Base-by-base conservation (phyloP, 2,888 invertebrate genomes). In the Minunthozetes semirufus region DNA sequence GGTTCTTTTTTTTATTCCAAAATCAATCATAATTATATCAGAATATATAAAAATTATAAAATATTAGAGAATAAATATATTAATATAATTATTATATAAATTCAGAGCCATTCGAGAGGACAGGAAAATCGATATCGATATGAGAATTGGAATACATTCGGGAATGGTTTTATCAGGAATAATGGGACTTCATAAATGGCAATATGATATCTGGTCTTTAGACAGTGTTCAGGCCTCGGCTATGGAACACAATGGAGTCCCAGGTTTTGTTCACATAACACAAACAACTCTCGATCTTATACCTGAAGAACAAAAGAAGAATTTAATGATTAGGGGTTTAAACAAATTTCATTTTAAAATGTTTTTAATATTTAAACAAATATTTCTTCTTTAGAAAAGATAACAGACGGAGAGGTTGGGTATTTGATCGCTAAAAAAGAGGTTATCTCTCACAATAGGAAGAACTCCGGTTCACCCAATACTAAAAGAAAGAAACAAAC, bases 121-220 rank as follows among this genome's bases (percentile, higher is more conserved):
- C 68, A 88, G 91, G 15, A 87, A 89, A 29, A 86, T 95, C 25
- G 88, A 92, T 80, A 92, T 97, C 73, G 92, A 96, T 81, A 97
- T 97, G 97, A 86, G 97, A 79, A 97, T 97, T 77, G 97, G 97
- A 0, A 89, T 97, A 0, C 96, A 97, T 82, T 91, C 93, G 3
- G 97, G 97, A 0, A 89, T 89, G 80, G 93, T 96, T 66, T 86
- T 94, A 71, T 92, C 94, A 79, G 96, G 97, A 0, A 88, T 97
- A 0, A 88, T 97, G 72, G 97, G 97, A 0, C 88, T 91, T 8
- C 88, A 90, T 79, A 97, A 97, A 83, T 95, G 95, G 93, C 96
- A 97, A 82, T 97, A 90, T 81, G 97, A 97, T 82, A 90, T 97
- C 77, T 97, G 96, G 86, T 85, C 85, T 48, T 90, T 90, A 81